These are phyloP conservation scores for Maconellicoccus hirsutus DNA, from an alignment of 1,140 invertebrate species.

Conservation along the genomic window DNA sequence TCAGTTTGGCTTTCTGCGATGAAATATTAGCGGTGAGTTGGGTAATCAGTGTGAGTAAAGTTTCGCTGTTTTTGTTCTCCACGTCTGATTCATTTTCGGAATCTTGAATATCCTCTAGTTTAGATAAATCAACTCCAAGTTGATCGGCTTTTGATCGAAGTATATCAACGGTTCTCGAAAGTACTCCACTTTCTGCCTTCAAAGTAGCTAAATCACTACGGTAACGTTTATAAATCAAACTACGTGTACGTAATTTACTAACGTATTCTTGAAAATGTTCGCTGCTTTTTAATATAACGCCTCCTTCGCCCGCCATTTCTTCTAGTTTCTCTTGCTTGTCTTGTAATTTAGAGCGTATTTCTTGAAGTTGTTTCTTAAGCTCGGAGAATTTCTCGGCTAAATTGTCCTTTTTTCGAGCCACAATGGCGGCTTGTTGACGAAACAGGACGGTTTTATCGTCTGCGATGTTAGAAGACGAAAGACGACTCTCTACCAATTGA, in stretches of 20 bases:
- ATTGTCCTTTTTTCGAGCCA: conserved; percentile 61
- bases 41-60: not conserved
- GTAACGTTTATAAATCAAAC: conserved; percentile 65
- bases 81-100: not conserved
- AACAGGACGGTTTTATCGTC: conserved; percentile 70
- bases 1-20: not conserved
- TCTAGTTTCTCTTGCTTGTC: conserved; percentile 42
- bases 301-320: conserved; percentile 37
- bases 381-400: conserved; percentile 56
- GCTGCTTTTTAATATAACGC: conserved; percentile 50
- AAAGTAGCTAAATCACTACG: conserved; percentile 56
- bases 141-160: conserved; percentile 32
- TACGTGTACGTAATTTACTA: conserved; percentile 60
- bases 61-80: not conserved
- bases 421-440: conserved; percentile 68
- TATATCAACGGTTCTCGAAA: conserved; percentile 50
- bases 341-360: conserved; percentile 25
- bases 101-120: not conserved
- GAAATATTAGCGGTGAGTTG: conserved; percentile 1
- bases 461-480: conserved; percentile 40
- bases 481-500: conserved; percentile 39
- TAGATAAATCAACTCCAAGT: not conserved
- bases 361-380: conserved; percentile 37
- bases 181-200: conserved; percentile 53
- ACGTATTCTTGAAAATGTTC: conserved; percentile 78